Conservation (phyloP, 2,113 vertebrate genomes). For the Thalassoma bifasciatum region DNA sequence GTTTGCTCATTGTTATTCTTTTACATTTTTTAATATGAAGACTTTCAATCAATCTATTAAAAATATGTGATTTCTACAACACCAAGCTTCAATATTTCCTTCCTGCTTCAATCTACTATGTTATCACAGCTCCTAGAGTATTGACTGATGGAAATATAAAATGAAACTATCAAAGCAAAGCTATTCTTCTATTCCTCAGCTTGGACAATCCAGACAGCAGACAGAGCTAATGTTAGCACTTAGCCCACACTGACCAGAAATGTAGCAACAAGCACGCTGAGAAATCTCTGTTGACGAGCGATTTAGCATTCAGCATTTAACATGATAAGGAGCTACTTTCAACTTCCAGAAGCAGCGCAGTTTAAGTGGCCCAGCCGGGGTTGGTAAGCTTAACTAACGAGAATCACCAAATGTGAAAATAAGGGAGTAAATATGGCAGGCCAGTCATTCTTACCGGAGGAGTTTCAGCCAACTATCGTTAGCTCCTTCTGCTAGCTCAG, state of each 20-base stretch:
- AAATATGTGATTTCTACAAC: neutral
- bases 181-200: neutral
- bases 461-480: conserved; percentile 59
- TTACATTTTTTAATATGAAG: too few species aligned
- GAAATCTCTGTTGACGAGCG: conserved; percentile 8
- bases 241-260: conserved; percentile 43
- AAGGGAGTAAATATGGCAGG: conserved; percentile 57
- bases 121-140: neutral
- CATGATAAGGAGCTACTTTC: neutral
- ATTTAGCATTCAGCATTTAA: neutral
- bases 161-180: neutral
- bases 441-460: conserved; percentile 70
- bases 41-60: too few species aligned
- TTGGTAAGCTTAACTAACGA: conserved; percentile 17
- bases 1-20: too few species aligned
- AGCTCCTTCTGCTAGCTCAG: conserved; percentile 57
- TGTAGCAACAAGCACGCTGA: conserved; percentile 38
- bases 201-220: neutral
- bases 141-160: neutral
- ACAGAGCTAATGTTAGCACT: conserved; percentile 45
- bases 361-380: neutral
- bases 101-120: neutral
- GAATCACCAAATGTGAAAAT: conserved; percentile 14
- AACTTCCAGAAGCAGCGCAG: neutral
- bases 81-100: neutral